Percentiles rank a stretch among this genome's conserved stretches.
phyloP scores from a whole-genome alignment of 2,113 vertebrate species.

The Tylochromis polylepis region DNA sequence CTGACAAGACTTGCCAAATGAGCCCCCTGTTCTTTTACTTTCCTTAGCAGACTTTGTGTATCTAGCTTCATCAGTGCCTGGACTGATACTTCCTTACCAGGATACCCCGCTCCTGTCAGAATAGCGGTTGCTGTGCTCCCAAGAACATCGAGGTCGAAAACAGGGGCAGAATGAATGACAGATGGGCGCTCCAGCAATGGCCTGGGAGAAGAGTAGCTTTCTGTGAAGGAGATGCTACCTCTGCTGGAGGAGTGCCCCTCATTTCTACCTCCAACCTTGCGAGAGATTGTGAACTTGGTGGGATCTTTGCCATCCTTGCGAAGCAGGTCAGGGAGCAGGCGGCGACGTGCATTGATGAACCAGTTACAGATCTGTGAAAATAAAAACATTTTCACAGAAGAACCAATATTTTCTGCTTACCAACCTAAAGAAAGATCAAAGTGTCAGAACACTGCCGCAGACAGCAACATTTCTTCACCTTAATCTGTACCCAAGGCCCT shows the following conservation, averaged over 20 bases:
- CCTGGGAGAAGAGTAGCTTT: slow-evolving; percentile 53
- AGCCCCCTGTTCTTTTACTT: slow-evolving; percentile 56
- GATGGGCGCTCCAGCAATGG: slow-evolving; percentile 67
- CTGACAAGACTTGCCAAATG: slow-evolving; percentile 62
- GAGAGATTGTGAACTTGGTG: slow-evolving; percentile 91
- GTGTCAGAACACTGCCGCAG: background rate
- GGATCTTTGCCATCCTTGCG: slow-evolving; percentile 94
- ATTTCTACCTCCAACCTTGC: slow-evolving; percentile 76
- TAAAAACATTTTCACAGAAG: no score
- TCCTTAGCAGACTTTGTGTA: slow-evolving; percentile 57
- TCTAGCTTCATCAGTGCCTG: slow-evolving; percentile 71
- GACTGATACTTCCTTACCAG: slow-evolving; percentile 40
- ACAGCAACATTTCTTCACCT: background rate
- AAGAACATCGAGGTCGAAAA: slow-evolving; percentile 67
- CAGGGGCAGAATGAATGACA: slow-evolving; percentile 66
- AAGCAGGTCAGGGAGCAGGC: slow-evolving; percentile 91
- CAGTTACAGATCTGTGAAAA: slow-evolving; percentile 90
- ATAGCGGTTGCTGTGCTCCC: slow-evolving; percentile 74
- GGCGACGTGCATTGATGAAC: slow-evolving; percentile 94
- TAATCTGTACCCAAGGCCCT: background rate
- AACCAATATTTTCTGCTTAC: background rate
- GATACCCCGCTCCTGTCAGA: slow-evolving; percentile 62
- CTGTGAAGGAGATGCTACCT: slow-evolving; percentile 34
- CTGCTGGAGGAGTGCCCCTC: slow-evolving; percentile 43
- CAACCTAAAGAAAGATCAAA: background rate